Evolutionary conservation across 2,113 vertebrate genomes (phyloP), one percentile per base, ranked within the genome.

Genomic region (Antechinus flavipes): DNA sequence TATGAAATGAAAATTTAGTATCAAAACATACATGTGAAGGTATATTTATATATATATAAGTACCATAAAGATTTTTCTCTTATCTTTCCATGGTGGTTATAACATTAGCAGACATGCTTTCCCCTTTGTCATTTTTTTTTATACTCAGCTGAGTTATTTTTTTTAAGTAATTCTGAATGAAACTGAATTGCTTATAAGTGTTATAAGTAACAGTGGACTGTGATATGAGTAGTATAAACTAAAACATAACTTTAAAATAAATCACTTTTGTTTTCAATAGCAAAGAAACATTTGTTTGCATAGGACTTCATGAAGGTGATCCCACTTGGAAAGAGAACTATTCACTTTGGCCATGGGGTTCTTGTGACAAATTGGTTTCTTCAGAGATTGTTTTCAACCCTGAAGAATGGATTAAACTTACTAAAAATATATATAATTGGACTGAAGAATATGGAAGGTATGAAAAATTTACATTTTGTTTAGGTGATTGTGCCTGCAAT

Each of bases 291-390:
- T 99, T 99, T 96, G 99, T 99, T 96, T 99, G 99, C 97, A 99
- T 99, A 91, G 99, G 99, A 76, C 98, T 99, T 92, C 98, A 99
- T 8, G 99, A 99, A 94, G 99, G 99, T 53, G 99, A 99, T 98
- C 98, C 98, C 0, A 99, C 99, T 91, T 99, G 99, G 99, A 99
- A 98, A 90, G 98, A 96, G 58, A 99, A 98, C 92, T 99, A 99
- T 97, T 98, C 98, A 0, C 99, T 99, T 50, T 99, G 99, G 99
- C 99, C 99, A 0, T 99, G 99, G 99, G 99, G 99, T 4, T 98
- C 98, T 0, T 99, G 99, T 98, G 99, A 99, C 94, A 99, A 99
- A 96, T 89, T 99, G 92, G 99, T 99, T 95, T 98, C 99, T 30
- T 98, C 98, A 0, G 96, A 97, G 94, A 98, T 91, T 96, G 97